Evolutionary conservation across 2,888 invertebrate genomes (phyloP).

Genomic region (Troilus luridus): DNA sequence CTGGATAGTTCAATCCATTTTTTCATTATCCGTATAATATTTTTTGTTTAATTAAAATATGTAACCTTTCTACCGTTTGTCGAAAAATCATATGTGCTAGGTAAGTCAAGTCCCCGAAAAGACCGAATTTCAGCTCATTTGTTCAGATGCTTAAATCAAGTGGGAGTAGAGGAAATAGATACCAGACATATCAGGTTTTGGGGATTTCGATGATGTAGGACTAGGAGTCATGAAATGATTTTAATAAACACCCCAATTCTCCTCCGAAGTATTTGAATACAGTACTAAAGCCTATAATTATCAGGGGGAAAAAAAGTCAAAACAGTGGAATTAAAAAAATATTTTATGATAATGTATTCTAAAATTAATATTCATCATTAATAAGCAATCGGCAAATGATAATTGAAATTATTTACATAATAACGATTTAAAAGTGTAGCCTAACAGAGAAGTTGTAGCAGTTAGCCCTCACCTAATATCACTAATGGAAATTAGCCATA

Average conservation of each 20-base stretch:
- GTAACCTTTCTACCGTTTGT: no score
- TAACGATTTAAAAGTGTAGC: neutral
- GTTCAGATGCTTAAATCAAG: no score
- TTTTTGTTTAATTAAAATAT: no score
- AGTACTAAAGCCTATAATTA: neutral
- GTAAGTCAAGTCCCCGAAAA: no score
- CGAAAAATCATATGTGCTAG: no score
- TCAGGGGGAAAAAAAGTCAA: neutral
- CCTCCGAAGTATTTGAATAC: neutral
- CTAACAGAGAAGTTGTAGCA: neutral
- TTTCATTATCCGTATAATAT: no score
- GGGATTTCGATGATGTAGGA: no score
- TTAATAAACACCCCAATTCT: no score
- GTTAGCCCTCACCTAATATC: neutral
- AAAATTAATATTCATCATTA: neutral
- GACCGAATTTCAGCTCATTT: no score
- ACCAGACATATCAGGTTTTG: no score
- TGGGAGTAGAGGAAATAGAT: no score
- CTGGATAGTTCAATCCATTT: no score
- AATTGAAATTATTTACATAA: neutral
- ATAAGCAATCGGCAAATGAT: neutral
- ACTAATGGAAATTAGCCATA: conserved; percentile 35
- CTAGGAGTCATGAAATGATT: neutral
- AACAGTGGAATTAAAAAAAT: neutral
- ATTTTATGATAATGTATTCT: neutral